Evolutionary conservation across 2,797 vertebrate genomes (phyloP).

Genomic region (Pseudochirops cupreus): DNA sequence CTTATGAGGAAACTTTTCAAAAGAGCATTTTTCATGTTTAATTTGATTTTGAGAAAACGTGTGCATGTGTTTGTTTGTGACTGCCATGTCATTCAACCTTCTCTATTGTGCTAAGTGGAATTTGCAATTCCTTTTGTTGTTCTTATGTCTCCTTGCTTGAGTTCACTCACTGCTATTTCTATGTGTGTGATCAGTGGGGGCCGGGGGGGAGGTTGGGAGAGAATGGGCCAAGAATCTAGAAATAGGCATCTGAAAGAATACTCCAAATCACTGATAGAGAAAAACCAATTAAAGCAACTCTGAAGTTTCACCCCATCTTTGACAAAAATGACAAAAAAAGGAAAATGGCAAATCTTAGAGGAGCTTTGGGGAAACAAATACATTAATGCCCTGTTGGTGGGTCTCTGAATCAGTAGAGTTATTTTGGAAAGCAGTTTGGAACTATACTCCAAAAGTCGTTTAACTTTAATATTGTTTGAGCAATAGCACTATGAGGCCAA

Average conservation of each 20-base stretch:
- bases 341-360: background rate
- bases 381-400: background rate
- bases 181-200: background rate
- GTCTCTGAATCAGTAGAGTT: background rate
- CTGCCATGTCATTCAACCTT: background rate
- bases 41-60: constrained; percentile 23
- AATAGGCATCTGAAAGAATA: background rate
- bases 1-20: background rate
- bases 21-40: constrained; percentile 6
- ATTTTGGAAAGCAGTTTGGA: background rate
- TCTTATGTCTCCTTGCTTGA: background rate
- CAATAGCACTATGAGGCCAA: background rate
- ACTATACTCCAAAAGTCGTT: background rate
- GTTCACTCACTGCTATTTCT: background rate
- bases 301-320: background rate
- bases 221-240: background rate
- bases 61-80: background rate
- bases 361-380: background rate
- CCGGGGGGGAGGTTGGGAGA: background rate
- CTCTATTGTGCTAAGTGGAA: background rate
- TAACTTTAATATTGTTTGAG: background rate
- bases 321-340: background rate
- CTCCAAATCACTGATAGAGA: background rate
- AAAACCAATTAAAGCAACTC: background rate
- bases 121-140: background rate